Conservation (phyloP, 2,113 vertebrate genomes). For the Vimba vimba region DNA sequence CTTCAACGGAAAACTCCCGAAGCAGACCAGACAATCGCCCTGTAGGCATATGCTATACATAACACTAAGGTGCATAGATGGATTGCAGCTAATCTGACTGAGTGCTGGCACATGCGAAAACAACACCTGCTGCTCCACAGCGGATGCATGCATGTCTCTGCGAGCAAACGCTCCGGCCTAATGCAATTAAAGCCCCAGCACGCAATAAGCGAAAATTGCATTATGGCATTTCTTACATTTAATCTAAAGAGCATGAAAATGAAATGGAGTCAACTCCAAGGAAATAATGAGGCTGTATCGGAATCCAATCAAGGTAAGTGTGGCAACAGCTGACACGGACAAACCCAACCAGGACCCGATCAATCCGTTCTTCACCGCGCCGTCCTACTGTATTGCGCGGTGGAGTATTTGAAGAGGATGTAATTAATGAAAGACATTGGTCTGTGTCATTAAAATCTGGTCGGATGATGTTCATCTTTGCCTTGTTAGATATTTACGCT, state of each 20-base stretch:
- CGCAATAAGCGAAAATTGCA: conserved; percentile 69
- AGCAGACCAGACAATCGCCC: not conserved
- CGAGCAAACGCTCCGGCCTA: conserved; percentile 59
- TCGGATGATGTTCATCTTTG: conserved; percentile 14
- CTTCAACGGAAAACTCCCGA: not conserved
- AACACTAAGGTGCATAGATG: conserved; percentile 66
- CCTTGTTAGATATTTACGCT: conserved; percentile 52
- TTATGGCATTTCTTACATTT: conserved; percentile 71
- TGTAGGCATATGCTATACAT: conserved; percentile 61
- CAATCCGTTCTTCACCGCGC: not conserved
- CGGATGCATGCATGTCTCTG: not conserved
- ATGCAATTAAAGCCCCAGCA: conserved; percentile 73
- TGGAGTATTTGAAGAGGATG: not conserved
- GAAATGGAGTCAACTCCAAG: conserved; percentile 71
- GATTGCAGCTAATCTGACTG: conserved; percentile 69
- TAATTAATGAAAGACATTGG: conserved; percentile 4
- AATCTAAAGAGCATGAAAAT: conserved; percentile 72
- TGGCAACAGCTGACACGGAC: conserved; percentile 59
- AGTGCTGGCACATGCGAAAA: conserved; percentile 69
- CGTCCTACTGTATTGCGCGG: not conserved
- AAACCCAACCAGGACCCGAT: conserved; percentile 40
- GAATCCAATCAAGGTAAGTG: conserved; percentile 72
- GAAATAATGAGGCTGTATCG: conserved; percentile 71
- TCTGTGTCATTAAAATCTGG: conserved; percentile 1
- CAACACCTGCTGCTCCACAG: conserved; percentile 70